Evolutionary conservation across 2,113 vertebrate genomes (phyloP).

Genomic region (Labeo rohita): DNA sequence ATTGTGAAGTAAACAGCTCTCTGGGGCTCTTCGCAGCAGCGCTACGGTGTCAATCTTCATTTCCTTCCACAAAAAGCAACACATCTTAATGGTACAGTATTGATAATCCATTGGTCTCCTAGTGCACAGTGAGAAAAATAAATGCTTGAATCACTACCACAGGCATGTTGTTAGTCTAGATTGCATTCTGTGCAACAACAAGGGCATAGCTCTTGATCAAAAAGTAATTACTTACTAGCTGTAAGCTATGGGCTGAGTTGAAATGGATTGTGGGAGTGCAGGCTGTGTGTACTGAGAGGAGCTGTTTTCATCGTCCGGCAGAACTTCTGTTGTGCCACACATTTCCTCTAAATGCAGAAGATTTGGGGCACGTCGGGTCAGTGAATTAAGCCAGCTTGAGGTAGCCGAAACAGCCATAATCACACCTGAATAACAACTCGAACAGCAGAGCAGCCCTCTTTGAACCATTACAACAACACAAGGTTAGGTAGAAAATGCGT

Average conservation of each 20-base stretch:
- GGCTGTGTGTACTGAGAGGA: slow-evolving; percentile 10
- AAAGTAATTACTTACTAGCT: slow-evolving; percentile 61
- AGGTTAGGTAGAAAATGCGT: neutral
- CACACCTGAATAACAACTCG: neutral
- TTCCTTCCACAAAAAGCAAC: slow-evolving; percentile 19
- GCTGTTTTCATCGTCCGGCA: slow-evolving; percentile 30
- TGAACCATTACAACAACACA: neutral
- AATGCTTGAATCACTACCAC: slow-evolving; percentile 46
- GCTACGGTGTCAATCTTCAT: slow-evolving; percentile 29
- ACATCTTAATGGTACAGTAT: slow-evolving; percentile 1
- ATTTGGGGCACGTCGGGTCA: slow-evolving; percentile 32
- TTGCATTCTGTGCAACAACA: slow-evolving; percentile 51
- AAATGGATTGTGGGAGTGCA: slow-evolving; percentile 54
- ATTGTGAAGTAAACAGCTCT: slow-evolving; percentile 31
- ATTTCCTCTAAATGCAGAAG: slow-evolving; percentile 40
- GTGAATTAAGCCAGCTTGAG: slow-evolving; percentile 18
- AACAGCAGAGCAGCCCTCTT: neutral
- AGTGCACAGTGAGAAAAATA: slow-evolving; percentile 49
- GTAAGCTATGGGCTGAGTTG: slow-evolving; percentile 45
- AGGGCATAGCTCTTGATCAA: slow-evolving; percentile 46
- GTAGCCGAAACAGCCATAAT: neutral
- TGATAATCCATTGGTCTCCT: slow-evolving; percentile 28
- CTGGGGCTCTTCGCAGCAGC: neutral
- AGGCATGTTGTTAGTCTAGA: slow-evolving; percentile 53
- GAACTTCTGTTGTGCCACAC: neutral